Base-by-base conservation (phyloP, 2,888 invertebrate genomes). In the Amorpha juglandis region DNA sequence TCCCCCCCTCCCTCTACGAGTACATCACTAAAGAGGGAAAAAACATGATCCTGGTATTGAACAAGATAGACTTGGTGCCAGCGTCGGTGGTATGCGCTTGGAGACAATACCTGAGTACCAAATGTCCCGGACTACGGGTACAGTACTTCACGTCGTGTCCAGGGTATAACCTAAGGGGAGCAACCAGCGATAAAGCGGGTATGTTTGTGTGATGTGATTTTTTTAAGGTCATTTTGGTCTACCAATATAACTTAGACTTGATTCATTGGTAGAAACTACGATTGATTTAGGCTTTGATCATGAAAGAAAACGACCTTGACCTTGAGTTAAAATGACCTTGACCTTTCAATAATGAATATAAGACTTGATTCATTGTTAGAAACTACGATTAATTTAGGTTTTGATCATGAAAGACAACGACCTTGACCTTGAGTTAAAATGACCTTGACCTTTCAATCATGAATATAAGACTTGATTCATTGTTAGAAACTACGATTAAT, bases 61-160 rank as follows among this genome's bases (percentile, higher is more conserved):
- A 99, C 88, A 99, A 99, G 94, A 96, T 98, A 48, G 99, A 99
- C 89, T 88, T 99, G 71, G 97, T 97, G 0, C 96, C 97, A 0
- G 94, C 98, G 0, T 86, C 95, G 0, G 92, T 97, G 33, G 98
- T 98, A 11, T 95, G 97, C 0, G 98, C 97, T 0, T 99, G 99
- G 99, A 96, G 96, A 78, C 89, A 96, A 64, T 98, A 98, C 85
- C 96, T 98, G 69, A 91, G 94, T 7, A 83, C 88, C 0, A 94
- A 93, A 0, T 91, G 77, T 38, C 89, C 90, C 0, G 94, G 95
- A 21, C 83, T 98, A 21, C 94, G 95, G 62, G 95, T 98, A 21
- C 94, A 98, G 0, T 95, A 96, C 77, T 98, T 98, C 82, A 98
- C 98, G 0, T 97, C 98, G 0, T 96, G 96, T 75, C 97, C 98